These are phyloP conservation scores for Amia ocellicauda DNA, from an alignment of 2,113 vertebrate genomes.

Conservation along the genomic window DNA sequence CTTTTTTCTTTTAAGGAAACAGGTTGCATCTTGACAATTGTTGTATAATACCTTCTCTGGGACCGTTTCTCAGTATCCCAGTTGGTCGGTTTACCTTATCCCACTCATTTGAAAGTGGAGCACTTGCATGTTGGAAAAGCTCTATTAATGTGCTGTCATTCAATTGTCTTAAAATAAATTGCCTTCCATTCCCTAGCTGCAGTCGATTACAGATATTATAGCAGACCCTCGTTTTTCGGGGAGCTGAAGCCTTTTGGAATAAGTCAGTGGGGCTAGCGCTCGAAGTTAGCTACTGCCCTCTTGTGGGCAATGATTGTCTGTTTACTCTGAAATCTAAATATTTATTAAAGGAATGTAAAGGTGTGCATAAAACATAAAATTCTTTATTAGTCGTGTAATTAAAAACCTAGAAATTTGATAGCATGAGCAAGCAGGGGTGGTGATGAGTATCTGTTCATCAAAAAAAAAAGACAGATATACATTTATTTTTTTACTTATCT, in stretches of 20 bases:
- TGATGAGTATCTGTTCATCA: no score
- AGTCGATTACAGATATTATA: not conserved
- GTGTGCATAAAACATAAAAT: no score
- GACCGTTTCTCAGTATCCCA: not conserved
- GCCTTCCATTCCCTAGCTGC: not conserved
- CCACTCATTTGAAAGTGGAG: not conserved
- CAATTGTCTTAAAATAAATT: slow-evolving; percentile 9
- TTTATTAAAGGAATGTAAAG: no score
- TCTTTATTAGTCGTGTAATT: no score
- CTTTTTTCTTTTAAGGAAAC: no score
- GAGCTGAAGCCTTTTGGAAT: not conserved
- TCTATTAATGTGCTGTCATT: not conserved
- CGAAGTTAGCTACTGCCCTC: slow-evolving; percentile 19
- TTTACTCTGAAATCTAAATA: no score
- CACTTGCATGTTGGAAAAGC: not conserved
- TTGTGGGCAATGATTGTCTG: slow-evolving; percentile 10
- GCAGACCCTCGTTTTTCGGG: not conserved
- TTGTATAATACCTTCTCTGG: not conserved
- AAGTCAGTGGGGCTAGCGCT: not conserved
- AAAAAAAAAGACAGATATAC: no score
- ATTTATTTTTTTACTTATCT: no score
- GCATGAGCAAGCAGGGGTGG: no score
- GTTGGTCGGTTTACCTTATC: not conserved
- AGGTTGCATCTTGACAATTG: no score
- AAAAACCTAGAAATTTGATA: no score